A percentile compares a stretch with the other conserved stretches of the same genome.
Conservation (phyloP, 2,888 invertebrate species). For the Heliconius hortense region DNA sequence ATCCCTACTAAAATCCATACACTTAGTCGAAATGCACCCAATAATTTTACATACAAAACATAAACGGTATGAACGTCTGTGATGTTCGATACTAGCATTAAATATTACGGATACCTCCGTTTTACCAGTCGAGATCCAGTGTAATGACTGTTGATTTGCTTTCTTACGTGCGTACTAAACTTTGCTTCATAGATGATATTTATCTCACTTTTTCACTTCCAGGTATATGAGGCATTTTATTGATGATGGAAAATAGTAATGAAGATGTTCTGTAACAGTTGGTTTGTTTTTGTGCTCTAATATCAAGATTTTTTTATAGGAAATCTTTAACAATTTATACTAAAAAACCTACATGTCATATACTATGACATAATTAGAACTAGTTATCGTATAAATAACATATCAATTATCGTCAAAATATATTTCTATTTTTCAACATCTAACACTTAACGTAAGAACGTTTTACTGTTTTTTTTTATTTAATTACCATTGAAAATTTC, state of each 20-base stretch:
- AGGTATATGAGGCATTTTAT: not conserved
- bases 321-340: no score
- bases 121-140: constrained; percentile 46
- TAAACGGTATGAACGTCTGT: constrained; percentile 7
- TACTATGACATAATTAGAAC: no score
- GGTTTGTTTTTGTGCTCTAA: no score
- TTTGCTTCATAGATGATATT: constrained; percentile 17
- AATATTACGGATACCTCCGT: constrained; percentile 44
- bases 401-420: no score
- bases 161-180: constrained; percentile 48
- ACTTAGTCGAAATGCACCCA: not conserved
- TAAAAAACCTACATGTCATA: no score
- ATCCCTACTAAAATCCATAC: not conserved
- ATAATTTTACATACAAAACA: not conserved
- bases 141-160: constrained; percentile 48
- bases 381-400: no score
- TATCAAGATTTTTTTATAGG: no score
- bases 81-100: constrained; percentile 47
- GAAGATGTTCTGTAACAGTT: not conserved
- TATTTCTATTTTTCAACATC: no score
- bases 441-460: no score
- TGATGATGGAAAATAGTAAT: not conserved
- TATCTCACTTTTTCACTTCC: constrained; percentile 7
- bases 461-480: not conserved
- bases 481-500: not conserved